Evolutionary conservation across 2,888 invertebrate genomes (phyloP).

Genomic region (Mesochorus sp.): DNA sequence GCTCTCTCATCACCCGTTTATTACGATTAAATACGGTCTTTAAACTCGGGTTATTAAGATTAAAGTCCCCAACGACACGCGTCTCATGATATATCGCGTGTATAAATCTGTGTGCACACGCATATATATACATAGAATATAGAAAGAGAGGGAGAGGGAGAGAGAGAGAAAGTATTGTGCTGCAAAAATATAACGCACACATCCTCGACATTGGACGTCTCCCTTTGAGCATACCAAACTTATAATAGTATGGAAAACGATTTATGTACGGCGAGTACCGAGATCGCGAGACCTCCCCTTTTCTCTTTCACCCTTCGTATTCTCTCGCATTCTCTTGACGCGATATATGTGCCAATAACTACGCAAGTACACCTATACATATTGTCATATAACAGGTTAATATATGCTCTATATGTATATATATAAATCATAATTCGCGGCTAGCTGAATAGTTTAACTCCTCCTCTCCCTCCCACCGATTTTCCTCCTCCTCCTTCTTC

Average conservation of each 20-base stretch:
- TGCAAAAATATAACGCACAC: background rate
- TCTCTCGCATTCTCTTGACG: background rate
- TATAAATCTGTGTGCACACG: slow-evolving; percentile 13
- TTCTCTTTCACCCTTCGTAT: background rate
- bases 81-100: slow-evolving; percentile 2
- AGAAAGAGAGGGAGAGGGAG: background rate
- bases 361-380: slow-evolving; percentile 10
- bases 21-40: slow-evolving; percentile 33
- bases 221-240: slow-evolving; percentile 8
- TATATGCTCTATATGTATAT: slow-evolving; percentile 18
- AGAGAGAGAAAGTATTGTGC: too few relatives aligned
- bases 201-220: slow-evolving; percentile 1
- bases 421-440: slow-evolving; percentile 58
- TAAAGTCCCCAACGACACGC: slow-evolving; percentile 13
- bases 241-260: slow-evolving; percentile 12
- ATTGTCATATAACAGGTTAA: slow-evolving; percentile 43
- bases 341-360: background rate
- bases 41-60: slow-evolving; percentile 21
- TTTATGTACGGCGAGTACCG: slow-evolving; percentile 32
- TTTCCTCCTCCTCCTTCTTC: background rate
- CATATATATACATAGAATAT: background rate
- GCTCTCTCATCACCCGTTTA: background rate
- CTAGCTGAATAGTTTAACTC: slow-evolving; percentile 18
- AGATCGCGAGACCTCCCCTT: background rate
- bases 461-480: background rate